These are phyloP conservation scores for Adelosebastes latens DNA, from an alignment of 2,797 vertebrate species.

Conservation along the genomic window DNA sequence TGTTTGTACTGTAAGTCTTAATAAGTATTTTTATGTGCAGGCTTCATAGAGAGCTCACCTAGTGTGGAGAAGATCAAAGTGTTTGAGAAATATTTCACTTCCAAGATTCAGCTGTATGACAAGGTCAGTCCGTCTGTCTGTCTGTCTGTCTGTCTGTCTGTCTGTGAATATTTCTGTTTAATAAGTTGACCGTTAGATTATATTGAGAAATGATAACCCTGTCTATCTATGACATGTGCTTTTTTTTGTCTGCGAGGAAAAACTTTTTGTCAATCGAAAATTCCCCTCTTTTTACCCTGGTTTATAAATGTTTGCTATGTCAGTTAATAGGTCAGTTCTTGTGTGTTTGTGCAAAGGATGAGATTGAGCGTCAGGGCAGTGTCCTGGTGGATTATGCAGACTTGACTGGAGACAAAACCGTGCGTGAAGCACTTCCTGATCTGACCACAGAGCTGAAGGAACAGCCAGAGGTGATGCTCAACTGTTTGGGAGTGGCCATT, in stretches of 20 bases:
- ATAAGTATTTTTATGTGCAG: slow-evolving; percentile 66
- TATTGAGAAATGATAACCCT: fast-evolving
- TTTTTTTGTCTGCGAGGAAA: neutral
- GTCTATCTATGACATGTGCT: neutral
- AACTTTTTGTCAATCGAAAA: too few relatives aligned
- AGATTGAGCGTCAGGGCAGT: slow-evolving; percentile 97
- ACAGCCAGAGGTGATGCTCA: slow-evolving; percentile 90
- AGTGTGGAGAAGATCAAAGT: slow-evolving; percentile 91
- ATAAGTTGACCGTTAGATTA: neutral
- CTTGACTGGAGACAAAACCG: slow-evolving; percentile 78
- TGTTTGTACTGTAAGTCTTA: neutral
- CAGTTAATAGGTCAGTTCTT: neutral
- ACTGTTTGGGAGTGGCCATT: slow-evolving; percentile 93
- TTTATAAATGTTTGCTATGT: neutral
- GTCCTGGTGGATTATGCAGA: slow-evolving; percentile 95
- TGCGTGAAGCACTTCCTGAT: slow-evolving; percentile 80
- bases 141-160: neutral
- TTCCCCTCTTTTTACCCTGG: fast-evolving
- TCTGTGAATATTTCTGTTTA: neutral
- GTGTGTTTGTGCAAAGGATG: slow-evolving; percentile 84
- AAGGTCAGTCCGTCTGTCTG: slow-evolving; percentile 84
- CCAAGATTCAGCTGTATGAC: slow-evolving; percentile 91
- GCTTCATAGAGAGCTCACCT: slow-evolving; percentile 87
- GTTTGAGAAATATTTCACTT: slow-evolving; percentile 93
- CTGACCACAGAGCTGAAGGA: slow-evolving; percentile 87